Base-by-base conservation (phyloP, 2,888 invertebrate species). In the Tetrapedia diversipes region DNA sequence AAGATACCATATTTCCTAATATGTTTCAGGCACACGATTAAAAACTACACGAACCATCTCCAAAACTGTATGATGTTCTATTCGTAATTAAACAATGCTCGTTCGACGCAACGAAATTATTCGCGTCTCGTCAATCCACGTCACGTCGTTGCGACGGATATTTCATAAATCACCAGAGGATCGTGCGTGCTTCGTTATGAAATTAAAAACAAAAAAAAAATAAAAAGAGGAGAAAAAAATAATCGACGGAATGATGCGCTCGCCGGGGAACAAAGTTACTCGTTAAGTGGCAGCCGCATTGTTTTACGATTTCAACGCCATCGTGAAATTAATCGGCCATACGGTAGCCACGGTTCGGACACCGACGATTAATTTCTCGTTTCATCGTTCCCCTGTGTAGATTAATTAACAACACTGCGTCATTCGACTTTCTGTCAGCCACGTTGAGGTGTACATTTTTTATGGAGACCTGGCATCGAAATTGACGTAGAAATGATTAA, bases 331-430 rank as follows among this genome's bases (percentile, higher is more conserved):
- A 71, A 71, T 71, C 67, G 51, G 68, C 51, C 41, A 51, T 57
- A 65, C 41, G 24, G 56, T 39, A 70, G 56, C 53, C 37, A 29
- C 66, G 11, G 39, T 32, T 27, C 54, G 24, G 56, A 70, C 54
- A 57, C 59, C 71, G 56, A 37, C 71, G 34, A 71, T 71, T 71
- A 67, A 71, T 68, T 71, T 41, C 57, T 71, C 71, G 47, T 71
- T 71, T 71, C 57, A 67, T 71, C 47, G 32, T 57, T 27, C 4
- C 32, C 14, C 41, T 56, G 49, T 57, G 67, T 67, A 71, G 57
- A 68, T 71, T 67, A 71, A 68, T 71, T 57, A 57, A 57, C n/a
- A 63, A n/a, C 11, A 24, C 1, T 11, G n/a, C 16, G 19, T 1
- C 8, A 14, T 43, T 64, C 43, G 43, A 19, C 14, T 24, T n/a